Conservation (phyloP, 1,140 invertebrate species). For the Acromyrmex echinatior region DNA sequence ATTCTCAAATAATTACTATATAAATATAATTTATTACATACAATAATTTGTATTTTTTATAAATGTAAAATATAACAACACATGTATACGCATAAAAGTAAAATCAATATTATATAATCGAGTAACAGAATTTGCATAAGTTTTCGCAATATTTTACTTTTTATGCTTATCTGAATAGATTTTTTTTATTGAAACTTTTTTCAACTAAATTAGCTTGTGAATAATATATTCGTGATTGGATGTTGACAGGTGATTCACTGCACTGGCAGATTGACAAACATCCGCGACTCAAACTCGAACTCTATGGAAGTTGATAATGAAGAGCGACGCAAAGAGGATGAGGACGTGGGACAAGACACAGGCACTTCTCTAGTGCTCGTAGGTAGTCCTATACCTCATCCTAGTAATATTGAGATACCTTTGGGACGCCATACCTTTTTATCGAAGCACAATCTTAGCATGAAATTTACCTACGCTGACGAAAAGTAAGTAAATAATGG, state of each 20-base stretch:
- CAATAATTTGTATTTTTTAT: conserved; percentile 8
- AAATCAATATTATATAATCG: neutral
- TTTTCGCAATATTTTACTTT: neutral
- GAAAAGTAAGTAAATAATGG: conserved; percentile 92
- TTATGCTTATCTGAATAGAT: neutral
- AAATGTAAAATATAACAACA: neutral
- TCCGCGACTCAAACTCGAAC: conserved; percentile 78
- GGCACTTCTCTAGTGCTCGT: conserved; percentile 91
- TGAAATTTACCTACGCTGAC: conserved; percentile 98
- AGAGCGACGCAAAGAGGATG: conserved; percentile 54
- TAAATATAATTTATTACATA: conserved; percentile 9
- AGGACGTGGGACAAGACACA: conserved; percentile 70
- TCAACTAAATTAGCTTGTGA: neutral
- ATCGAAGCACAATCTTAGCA: conserved; percentile 96
- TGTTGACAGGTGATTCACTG: conserved; percentile 93
- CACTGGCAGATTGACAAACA: conserved; percentile 91
- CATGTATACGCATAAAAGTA: neutral
- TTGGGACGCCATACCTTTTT: conserved; percentile 95
- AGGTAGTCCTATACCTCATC: conserved; percentile 96
- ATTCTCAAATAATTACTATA: conserved; percentile 3
- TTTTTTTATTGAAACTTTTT: neutral
- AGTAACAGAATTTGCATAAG: neutral
- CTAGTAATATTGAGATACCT: conserved; percentile 96
- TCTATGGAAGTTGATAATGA: conserved; percentile 44
- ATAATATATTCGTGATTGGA: neutral